These are phyloP conservation scores for Trialeurodes vaporariorum DNA, from an alignment of 1,140 invertebrate genomes.

Conservation along the genomic window DNA sequence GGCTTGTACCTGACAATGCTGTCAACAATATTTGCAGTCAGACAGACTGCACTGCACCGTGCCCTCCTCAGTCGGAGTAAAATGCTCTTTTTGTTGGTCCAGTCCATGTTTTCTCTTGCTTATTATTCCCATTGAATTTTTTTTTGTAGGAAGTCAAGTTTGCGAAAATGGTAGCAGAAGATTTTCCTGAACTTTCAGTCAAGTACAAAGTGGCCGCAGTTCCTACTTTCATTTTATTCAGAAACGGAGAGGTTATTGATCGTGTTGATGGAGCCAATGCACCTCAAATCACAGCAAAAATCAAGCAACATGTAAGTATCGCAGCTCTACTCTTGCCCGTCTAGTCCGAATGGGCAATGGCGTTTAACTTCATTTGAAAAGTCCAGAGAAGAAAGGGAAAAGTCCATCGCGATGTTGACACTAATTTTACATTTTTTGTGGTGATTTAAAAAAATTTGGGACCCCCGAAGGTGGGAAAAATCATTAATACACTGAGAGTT, in stretches of 20 bases:
- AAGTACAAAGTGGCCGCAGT: slow-evolving; percentile 70
- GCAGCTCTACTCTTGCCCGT: no score
- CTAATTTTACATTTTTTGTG: no score
- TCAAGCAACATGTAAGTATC: slow-evolving; percentile 42
- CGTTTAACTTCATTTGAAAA: no score
- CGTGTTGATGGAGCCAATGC: slow-evolving; percentile 78
- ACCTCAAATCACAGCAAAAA: slow-evolving; percentile 61
- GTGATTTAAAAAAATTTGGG: neutral
- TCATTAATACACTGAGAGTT: no score
- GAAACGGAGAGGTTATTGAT: slow-evolving; percentile 53
- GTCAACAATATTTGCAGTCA: no score
- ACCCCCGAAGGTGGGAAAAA: neutral
- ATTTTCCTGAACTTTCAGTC: slow-evolving; percentile 67
- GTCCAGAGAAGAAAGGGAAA: no score
- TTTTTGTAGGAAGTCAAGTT: slow-evolving; percentile 41
- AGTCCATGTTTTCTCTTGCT: neutral
- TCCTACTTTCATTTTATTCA: slow-evolving; percentile 73
- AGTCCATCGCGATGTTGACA: no score
- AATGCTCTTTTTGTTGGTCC: neutral
- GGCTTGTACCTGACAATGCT: no score
- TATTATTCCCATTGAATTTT: no score
- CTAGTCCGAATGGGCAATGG: no score
- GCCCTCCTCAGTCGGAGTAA: no score
- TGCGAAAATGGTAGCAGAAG: slow-evolving; percentile 61
- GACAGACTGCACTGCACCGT: no score